Evolutionary conservation across 2,797 vertebrate species (phyloP).

Genomic region (Ciconia nigra): DNA sequence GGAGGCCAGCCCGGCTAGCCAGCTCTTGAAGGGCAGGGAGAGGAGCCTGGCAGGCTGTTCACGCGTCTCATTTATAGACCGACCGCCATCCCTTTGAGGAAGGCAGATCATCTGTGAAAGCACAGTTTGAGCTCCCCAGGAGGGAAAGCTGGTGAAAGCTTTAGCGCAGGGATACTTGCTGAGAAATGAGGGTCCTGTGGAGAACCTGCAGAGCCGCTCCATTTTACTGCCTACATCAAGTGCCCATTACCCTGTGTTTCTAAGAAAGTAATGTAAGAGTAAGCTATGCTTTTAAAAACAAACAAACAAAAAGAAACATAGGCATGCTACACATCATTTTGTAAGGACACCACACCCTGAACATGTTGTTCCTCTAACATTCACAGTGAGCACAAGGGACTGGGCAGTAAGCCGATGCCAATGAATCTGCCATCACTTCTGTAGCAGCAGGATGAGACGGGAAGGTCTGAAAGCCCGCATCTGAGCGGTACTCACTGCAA

Average conservation of each 20-base stretch:
- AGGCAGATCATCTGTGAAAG: background rate
- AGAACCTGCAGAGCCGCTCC: background rate
- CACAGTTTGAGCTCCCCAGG: background rate
- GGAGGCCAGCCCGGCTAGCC: background rate
- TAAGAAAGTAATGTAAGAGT: background rate
- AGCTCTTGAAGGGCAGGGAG: background rate
- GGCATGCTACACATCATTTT: background rate
- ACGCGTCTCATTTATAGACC: background rate
- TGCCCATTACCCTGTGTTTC: background rate
- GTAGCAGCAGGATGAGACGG: background rate
- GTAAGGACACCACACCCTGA: background rate
- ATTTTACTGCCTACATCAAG: background rate
- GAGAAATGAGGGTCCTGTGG: background rate
- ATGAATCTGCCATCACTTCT: slow-evolving; percentile 4
- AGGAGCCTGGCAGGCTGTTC: background rate
- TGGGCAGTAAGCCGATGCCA: background rate
- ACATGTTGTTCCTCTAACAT: background rate
- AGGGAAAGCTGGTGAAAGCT: background rate
- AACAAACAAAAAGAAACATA: background rate
- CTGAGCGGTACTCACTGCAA: background rate
- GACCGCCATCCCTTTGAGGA: background rate
- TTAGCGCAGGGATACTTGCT: background rate
- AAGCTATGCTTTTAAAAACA: background rate
- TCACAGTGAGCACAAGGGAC: background rate
- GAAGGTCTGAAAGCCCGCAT: background rate